Evolutionary conservation across 2,797 vertebrate species (phyloP).

Genomic region (Platyrinchus mystaceus): DNA sequence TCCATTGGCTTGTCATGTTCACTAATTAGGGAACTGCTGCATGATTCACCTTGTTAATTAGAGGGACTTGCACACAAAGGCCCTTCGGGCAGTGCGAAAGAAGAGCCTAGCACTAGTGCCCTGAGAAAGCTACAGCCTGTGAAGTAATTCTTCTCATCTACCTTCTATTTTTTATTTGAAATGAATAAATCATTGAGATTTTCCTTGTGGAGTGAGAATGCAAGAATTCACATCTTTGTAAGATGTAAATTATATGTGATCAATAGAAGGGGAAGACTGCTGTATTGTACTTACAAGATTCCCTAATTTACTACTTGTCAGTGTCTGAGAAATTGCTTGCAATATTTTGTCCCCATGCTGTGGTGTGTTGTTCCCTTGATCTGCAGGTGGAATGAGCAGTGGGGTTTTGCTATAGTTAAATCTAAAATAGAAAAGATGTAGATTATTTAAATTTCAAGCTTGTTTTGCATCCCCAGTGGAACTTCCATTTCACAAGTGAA

Average conservation of each 20-base stretch:
- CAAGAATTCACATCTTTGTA: conserved; percentile 92
- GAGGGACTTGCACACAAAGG: conserved; percentile 95
- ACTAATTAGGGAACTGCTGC: conserved; percentile 98
- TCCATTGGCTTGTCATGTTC: conserved; percentile 98
- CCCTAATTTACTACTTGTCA: conserved; percentile 80
- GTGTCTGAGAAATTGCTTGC: conserved; percentile 67
- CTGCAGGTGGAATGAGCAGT: conserved; percentile 25
- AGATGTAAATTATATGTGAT: conserved; percentile 97
- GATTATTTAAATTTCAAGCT: conserved; percentile 67
- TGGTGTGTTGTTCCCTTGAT: conserved; percentile 64
- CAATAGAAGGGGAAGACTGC: conserved; percentile 88
- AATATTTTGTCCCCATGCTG: conserved; percentile 67
- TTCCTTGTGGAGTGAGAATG: conserved; percentile 92
- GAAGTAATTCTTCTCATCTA: conserved; percentile 99
- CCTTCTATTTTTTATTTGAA: conserved; percentile 97
- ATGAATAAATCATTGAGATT: conserved; percentile 99
- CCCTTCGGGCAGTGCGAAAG: conserved; percentile 82
- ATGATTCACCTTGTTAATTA: conserved; percentile 99
- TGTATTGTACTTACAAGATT: conserved; percentile 83
- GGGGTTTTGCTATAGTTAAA: conserved; percentile 35
- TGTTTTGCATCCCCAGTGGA: conserved; percentile 57
- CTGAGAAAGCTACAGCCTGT: conserved; percentile 90
- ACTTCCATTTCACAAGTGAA: conserved; percentile 20
- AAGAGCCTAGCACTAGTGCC: conserved; percentile 91
- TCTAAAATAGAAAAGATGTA: conserved; percentile 59